Evolutionary conservation across 2,888 invertebrate genomes (phyloP).

Genomic region (Oscheius sp.): DNA sequence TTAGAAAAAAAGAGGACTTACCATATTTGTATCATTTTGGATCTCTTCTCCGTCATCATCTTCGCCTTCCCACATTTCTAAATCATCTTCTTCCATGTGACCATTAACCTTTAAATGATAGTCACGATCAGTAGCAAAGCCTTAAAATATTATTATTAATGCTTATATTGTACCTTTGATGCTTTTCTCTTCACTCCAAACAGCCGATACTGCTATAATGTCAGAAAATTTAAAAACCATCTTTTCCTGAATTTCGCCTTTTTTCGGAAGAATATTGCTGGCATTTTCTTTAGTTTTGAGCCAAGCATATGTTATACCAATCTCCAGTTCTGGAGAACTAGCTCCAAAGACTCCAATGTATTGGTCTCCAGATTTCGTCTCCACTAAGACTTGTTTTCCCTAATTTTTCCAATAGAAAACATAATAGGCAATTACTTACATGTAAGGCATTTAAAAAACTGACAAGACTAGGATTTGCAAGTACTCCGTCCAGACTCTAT

Average conservation of each 20-base stretch:
- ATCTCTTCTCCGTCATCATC: conserved; percentile 41
- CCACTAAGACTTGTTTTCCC: conserved; percentile 29
- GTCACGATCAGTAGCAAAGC: conserved; percentile 50
- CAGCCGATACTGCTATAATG: conserved; percentile 37
- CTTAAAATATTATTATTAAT: conserved; percentile 5
- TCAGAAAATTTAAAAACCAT: conserved; percentile 40
- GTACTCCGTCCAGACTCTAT: conserved; percentile 5
- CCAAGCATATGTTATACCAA: conserved; percentile 36
- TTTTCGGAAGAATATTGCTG: conserved; percentile 39
- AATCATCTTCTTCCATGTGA: conserved; percentile 32
- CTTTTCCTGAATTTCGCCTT: conserved; percentile 40
- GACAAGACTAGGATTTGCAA: conserved; percentile 1
- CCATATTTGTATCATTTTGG: background rate
- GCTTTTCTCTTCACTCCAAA: conserved; percentile 35
- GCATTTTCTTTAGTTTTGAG: conserved; percentile 38
- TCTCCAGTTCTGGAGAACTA: conserved; percentile 8
- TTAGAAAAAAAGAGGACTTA: background rate
- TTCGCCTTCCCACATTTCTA: conserved; percentile 48
- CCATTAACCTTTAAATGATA: conserved; percentile 37
- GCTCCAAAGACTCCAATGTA: conserved; percentile 19
- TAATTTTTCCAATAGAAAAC: background rate
- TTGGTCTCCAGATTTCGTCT: conserved; percentile 19
- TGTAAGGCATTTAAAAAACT: background rate
- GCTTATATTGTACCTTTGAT: conserved; percentile 17
- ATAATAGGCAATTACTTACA: background rate